These are phyloP conservation scores for Fistularia tabacaria DNA, from an alignment of 2,797 vertebrate genomes.

Conservation along the genomic window DNA sequence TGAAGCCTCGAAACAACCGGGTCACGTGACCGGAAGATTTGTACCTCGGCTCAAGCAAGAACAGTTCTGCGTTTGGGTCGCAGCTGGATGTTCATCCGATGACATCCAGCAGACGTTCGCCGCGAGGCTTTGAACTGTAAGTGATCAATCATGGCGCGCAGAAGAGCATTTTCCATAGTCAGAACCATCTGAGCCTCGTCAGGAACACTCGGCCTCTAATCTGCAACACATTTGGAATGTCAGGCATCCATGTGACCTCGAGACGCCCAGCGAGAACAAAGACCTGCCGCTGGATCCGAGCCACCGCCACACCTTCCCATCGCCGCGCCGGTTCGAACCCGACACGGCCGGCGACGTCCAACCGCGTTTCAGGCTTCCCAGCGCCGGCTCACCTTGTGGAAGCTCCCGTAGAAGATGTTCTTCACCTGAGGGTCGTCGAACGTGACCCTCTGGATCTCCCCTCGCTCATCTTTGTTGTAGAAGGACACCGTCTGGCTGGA, in stretches of 20 bases:
- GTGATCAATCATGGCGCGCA: neutral
- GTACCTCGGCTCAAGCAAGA: too few relatives aligned
- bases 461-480: conserved; percentile 90
- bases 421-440: conserved; percentile 85
- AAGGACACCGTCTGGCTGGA: conserved; percentile 87
- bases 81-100: neutral
- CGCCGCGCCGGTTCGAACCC: neutral
- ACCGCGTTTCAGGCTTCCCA: neutral
- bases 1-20: too few relatives aligned
- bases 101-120: neutral
- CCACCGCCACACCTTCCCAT: too few relatives aligned
- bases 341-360: too few relatives aligned
- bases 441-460: conserved; percentile 84
- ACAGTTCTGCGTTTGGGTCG: too few relatives aligned
- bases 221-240: conserved; percentile 53
- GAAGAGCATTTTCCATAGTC: conserved; percentile 35
- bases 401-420: conserved; percentile 95
- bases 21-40: too few relatives aligned
- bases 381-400: conserved; percentile 99
- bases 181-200: conserved; percentile 12
- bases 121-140: neutral
- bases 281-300: conserved; percentile 6
- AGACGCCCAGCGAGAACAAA: conserved; percentile 38
- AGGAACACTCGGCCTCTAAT: conserved; percentile 31
- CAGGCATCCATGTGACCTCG: conserved; percentile 33